Conservation (phyloP, 2,113 vertebrate species). For the Eolophus roseicapilla region DNA sequence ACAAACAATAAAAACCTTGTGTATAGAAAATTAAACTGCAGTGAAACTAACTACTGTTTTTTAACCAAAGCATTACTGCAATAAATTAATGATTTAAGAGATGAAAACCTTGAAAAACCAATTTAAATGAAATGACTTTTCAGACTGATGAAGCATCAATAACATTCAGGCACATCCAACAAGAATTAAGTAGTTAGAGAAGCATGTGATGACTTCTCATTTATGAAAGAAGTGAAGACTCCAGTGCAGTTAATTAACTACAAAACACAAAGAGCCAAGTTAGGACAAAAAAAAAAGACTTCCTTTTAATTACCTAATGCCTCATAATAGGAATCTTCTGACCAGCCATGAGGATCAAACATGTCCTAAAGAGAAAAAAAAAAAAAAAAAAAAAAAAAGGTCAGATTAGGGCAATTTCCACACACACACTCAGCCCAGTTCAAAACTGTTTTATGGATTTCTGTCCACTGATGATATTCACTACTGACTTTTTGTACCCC, state of each 20-base stretch:
- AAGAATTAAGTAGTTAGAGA: not conserved
- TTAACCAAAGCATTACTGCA: not conserved
- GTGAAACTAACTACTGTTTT: not conserved
- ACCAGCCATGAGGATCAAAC: constrained; percentile 98
- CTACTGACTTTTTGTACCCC: not conserved
- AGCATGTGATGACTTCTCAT: constrained; percentile 31
- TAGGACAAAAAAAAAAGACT: not conserved
- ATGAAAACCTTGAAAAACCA: not conserved
- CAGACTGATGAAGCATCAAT: constrained; percentile 28
- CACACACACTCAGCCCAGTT: not conserved
- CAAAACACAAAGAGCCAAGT: not conserved
- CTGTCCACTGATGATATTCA: not conserved
- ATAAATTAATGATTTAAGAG: not conserved
- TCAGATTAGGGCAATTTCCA: not conserved
- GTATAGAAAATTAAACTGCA: not conserved
- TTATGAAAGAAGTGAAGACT: not conserved
- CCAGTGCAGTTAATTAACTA: constrained; percentile 35
- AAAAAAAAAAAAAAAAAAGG: not conserved
- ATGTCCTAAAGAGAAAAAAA: constrained; percentile 80
- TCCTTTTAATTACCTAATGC: constrained; percentile 79
- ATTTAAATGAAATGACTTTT: constrained; percentile 32
- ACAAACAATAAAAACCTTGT: not conserved
- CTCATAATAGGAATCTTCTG: constrained; percentile 97
- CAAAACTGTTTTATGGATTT: not conserved
- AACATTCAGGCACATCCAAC: constrained; percentile 32